Evolutionary conservation across 1,140 invertebrate genomes (phyloP).

Genomic region (Pachypsylla venusta): DNA sequence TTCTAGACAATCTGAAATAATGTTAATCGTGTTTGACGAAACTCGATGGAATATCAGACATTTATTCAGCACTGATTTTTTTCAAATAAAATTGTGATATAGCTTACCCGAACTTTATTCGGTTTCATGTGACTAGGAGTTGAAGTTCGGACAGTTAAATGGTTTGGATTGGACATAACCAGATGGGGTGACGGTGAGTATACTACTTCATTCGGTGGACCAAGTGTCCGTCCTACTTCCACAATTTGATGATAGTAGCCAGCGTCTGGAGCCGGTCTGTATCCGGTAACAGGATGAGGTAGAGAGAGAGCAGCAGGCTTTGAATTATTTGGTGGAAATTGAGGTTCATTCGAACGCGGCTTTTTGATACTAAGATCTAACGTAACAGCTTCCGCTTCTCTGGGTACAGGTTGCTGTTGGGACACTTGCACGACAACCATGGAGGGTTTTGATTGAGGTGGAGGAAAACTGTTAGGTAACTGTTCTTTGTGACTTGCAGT

Average conservation of each 20-base stretch:
- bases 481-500: too few relatives aligned
- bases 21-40: too few relatives aligned
- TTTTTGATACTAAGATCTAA: slow-evolving; percentile 70
- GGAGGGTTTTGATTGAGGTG: background rate
- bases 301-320: slow-evolving; percentile 22
- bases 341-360: slow-evolving; percentile 34
- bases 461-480: background rate
- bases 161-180: slow-evolving; percentile 15
- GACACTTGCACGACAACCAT: too few relatives aligned
- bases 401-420: background rate
- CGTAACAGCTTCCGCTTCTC: slow-evolving; percentile 43
- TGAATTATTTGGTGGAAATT: slow-evolving; percentile 16
- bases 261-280: slow-evolving; percentile 27
- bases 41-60: too few relatives aligned
- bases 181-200: slow-evolving; percentile 16
- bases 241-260: slow-evolving; percentile 11
- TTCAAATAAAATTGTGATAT: too few relatives aligned
- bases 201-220: background rate
- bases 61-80: too few relatives aligned
- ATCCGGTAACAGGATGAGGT: slow-evolving; percentile 31
- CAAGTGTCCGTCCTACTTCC: slow-evolving; percentile 1
- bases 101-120: slow-evolving; percentile 21
- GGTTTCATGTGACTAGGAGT: slow-evolving; percentile 27
- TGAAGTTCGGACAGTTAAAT: slow-evolving; percentile 30
- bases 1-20: too few relatives aligned